Base-by-base conservation (phyloP, 2,113 vertebrate genomes). In the Zosterops borbonicus region DNA sequence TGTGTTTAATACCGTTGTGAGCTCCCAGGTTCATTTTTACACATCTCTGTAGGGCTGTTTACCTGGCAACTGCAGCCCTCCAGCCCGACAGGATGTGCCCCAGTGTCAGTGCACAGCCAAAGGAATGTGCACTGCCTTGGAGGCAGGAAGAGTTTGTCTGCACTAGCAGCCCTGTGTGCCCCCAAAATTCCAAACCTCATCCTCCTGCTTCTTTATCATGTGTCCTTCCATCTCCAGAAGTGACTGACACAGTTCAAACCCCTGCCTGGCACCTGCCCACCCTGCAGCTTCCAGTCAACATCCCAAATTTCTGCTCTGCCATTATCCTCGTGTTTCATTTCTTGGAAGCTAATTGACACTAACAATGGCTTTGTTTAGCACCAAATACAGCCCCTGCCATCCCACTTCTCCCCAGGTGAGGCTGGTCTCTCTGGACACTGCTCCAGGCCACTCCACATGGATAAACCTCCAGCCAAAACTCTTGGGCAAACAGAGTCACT, bases 1-100 rank as follows among this genome's bases (percentile, higher is more conserved):
- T 12, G 27, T 25, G 42, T 84, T 70, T 68, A 44, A 19, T 16
- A 2, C 16, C 0, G 0, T 14, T 37, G 15, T 41, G 39, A 33
- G 31, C 49, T 75, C 70, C 50, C 2, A 3, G 24, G 21, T 76
- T 68, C 35, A 7, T 55, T 83, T 81, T 33, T 9, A 24, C 53
- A 3, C 0, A 0, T 28, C 19, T 71, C 75, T 68, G 3, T 50
- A 5, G 33, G 17, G 12, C 31, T 78, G 2, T 63, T 63, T 27
- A 25, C 28, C 27, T 91, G 50, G 33, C 15, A 42, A 1, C 59
- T 25, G 3, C 14, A 52, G 27, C 62, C 25, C 63, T 39, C 68
- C 33, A 60, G 56, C 50, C 18, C 63, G 3, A 2, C 11, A 7
- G 31, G 29, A 33, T 23, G 55, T 62, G 67, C 18, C 0, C 5